Evolutionary conservation across 2,797 vertebrate species (phyloP), one percentile per base, ranked within the genome.

Genomic region (Acanthornis magna): DNA sequence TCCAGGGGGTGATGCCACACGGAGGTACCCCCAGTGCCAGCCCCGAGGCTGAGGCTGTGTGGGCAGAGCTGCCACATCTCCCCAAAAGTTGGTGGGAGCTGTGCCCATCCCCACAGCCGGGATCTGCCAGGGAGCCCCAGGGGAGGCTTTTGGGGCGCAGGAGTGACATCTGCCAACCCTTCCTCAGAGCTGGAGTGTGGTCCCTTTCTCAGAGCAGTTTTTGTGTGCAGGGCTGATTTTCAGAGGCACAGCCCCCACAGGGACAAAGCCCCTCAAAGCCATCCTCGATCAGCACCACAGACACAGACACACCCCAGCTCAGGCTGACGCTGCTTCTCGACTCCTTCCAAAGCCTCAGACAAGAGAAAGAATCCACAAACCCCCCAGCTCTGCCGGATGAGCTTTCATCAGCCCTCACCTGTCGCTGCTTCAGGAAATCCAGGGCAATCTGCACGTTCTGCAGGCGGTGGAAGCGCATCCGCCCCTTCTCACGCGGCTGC

Each of bases 401-500:
- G 60, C 55, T 29, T 16, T 45, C 26, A 47, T 30, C 61, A 34
- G 22, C 43, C 66, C 96, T 97, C 91, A 99, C 99, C 99, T 99
- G 99, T 96, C 99, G 98, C 97, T 99, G 99, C 96, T 99, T 99
- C 74, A 99, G 98, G 98, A 99, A 99, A 97, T 99, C 99, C 97
- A 99, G 97, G 9, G 99, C 99, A n/a, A 99, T 99, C 97, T 99
- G 99, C 92, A 99, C 99, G 71, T 99, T 99, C 97, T 99, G 99
- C 72, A 99, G 98, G 79, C 99, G 98, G 96, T 99, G 99, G 96
- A 99, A 99, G 75, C 99, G 98, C 99, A 99, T 99, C 61, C 99
- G 98, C 29, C 99, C 99, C 95, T 99, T 99, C 97, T 99, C 99
- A 90, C 99, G 98, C 5, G 99, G 99, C 99, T 99, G 97, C 63